Evolutionary conservation across 2,888 invertebrate species (phyloP), one percentile per base, ranked within the genome.

Genomic region (Scaptodrosophila latifasciaeformis): DNA sequence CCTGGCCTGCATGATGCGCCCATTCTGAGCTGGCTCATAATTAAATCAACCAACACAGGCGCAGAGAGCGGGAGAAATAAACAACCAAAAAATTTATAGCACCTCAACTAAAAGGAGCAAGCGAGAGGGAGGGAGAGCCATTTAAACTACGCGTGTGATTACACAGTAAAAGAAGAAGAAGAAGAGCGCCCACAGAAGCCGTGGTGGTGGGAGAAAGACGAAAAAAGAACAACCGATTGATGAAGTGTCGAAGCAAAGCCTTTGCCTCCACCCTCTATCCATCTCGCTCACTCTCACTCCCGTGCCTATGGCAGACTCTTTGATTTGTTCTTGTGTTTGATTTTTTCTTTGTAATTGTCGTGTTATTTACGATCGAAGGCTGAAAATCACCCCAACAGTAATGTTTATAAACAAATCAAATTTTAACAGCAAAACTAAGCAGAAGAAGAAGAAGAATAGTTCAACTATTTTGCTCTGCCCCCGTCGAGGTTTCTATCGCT

Each of bases 91-190:
- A 62, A 80, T 72, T 80, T 76, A 79, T 72, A 67, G 66, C 63
- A 71, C 74, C 59, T n/a, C n/a, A n/a, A n/a, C n/a, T n/a, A n/a
- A n/a, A n/a, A n/a, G n/a, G n/a, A n/a, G n/a, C n/a, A n/a, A n/a
- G n/a, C n/a, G n/a, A n/a, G n/a, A n/a, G 60, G 13, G 34, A 62
- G 56, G 37, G 58, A 72, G 58, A 70, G 59, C 69, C 79, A 79
- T 72, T 72, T 79, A 79, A 72, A 72, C 72, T 76, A 72, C 72
- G 72, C 74, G 80, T 72, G 72, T 76, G 72, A 72, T 72, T 75
- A 62, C 53, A 56, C 9, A 12, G 21, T 29, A 44, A 46, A 29
- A 21, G n/a, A 10, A 10, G 17, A 4, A 24, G 24, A 50, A 35
- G 43, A 4, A 43, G n/a, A 2, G 24, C 12, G 19, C 27, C 19